Evolutionary conservation across 2,797 vertebrate species (phyloP).

Genomic region (Melanotaenia maccullochi): DNA sequence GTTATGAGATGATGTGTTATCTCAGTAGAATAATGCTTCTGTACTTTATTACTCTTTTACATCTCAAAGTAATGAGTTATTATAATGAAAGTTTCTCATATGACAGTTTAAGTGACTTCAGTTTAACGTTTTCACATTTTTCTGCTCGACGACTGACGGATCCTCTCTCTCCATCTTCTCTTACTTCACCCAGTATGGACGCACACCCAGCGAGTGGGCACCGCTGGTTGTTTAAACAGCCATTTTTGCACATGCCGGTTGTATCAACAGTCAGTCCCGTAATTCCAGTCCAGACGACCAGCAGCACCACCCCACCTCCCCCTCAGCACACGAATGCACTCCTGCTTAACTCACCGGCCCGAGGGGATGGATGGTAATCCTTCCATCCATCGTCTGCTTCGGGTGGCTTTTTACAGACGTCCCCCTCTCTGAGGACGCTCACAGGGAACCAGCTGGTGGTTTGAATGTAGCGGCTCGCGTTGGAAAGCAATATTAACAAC

Average conservation of each 20-base stretch:
- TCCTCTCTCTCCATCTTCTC: not conserved
- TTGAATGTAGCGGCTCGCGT: conserved; percentile 4
- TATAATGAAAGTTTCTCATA: not conserved
- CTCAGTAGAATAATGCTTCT: no score
- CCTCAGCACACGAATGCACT: conserved; percentile 45
- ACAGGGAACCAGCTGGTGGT: conserved; percentile 23
- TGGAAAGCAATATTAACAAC: conserved; percentile 27
- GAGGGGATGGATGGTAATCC: conserved; percentile 17
- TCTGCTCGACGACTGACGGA: not conserved
- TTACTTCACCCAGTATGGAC: conserved; percentile 78
- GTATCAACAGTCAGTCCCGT: conserved; percentile 42
- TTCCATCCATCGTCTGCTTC: not conserved
- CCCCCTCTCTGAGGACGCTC: conserved; percentile 12
- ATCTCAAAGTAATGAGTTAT: not conserved
- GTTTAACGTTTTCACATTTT: not conserved
- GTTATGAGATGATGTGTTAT: not conserved
- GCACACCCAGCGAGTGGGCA: conserved; percentile 77
- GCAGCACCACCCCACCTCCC: not conserved
- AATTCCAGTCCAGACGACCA: conserved; percentile 47
- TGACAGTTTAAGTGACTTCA: not conserved
- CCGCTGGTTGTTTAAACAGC: conserved; percentile 73
- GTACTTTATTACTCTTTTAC: no score
- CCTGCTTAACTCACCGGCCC: conserved; percentile 11
- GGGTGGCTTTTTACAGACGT: not conserved
- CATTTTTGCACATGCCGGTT: conserved; percentile 34